phyloP scores from a whole-genome alignment of 1,140 invertebrate genomes.

The Pseudomyrmex gracilis region DNA sequence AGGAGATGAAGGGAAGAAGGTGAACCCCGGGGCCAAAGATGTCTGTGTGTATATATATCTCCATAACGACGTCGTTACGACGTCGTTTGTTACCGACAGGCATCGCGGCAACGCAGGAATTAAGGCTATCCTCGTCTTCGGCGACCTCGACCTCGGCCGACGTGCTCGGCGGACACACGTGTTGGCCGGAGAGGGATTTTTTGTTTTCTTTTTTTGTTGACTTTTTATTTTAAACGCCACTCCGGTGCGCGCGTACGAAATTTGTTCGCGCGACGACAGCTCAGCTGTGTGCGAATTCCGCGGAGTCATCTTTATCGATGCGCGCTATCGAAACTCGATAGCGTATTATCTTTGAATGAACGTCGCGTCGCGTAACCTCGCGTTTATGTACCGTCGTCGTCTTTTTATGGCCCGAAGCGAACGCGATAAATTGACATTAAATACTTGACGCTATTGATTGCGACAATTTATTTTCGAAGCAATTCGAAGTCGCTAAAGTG shows the following conservation, averaged over 20 bases:
- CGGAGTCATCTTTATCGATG: conserved; percentile 21
- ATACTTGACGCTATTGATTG: background rate
- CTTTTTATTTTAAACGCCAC: conserved; percentile 22
- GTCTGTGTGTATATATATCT: conserved; percentile 78
- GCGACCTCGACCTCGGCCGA: conserved; percentile 61
- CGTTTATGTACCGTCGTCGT: background rate
- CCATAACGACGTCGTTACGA: conserved; percentile 80
- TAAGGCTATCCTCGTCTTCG: conserved; percentile 58
- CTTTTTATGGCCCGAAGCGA: background rate
- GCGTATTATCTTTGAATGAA: conserved; percentile 47
- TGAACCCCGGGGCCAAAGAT: conserved; percentile 70
- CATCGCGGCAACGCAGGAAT: conserved; percentile 31
- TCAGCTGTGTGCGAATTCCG: conserved; percentile 1
- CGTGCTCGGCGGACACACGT: conserved; percentile 34
- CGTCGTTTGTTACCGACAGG: conserved; percentile 69
- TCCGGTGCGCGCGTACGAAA: background rate
- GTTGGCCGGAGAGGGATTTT: background rate
- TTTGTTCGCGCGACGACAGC: background rate
- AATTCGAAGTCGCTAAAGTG: no score
- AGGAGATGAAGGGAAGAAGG: conserved; percentile 47
- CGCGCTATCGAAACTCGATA: background rate
- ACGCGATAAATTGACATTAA: conserved; percentile 13
- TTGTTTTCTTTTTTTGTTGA: background rate
- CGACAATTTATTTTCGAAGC: conserved; percentile 11
- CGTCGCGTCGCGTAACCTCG: conserved; percentile 18